Evolutionary conservation across 92 coral and sea anemone species (phyloP).

Genomic region (Siderastrea radians): DNA sequence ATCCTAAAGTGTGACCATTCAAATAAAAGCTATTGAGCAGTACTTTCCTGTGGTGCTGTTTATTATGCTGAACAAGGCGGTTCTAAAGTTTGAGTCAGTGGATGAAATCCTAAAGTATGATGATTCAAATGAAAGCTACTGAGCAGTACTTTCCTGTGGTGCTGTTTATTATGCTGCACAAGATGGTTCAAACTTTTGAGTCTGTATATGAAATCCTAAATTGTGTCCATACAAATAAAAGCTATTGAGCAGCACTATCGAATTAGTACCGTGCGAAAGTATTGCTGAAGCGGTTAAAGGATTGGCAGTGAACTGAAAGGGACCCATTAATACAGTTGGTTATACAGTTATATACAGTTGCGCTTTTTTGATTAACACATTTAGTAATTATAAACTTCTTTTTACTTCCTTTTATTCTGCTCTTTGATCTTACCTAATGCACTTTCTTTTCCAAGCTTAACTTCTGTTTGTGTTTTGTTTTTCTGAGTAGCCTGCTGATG

Average conservation of each 20-base stretch:
- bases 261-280: too few relatives aligned
- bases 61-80: not conserved
- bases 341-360: too few relatives aligned
- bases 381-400: not conserved
- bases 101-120: not conserved
- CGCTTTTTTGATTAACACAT: not conserved
- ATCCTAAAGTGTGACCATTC: not conserved
- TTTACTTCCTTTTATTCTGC: not conserved
- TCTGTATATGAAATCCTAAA: not conserved
- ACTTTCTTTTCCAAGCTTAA: not conserved
- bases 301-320: too few relatives aligned
- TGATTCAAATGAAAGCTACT: not conserved
- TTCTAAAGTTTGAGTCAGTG: not conserved
- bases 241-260: too few relatives aligned
- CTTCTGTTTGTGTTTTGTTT: not conserved
- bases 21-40: conserved; percentile 11
- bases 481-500: conserved; percentile 41
- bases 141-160: not conserved
- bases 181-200: not conserved
- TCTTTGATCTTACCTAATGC: not conserved
- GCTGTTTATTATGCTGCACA: not conserved
- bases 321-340: too few relatives aligned
- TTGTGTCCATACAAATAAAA: too few relatives aligned
- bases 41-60: not conserved
- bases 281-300: too few relatives aligned